These are phyloP conservation scores for Deroplatys truncata DNA, from an alignment of 2,888 invertebrate genomes.

Conservation along the genomic window DNA sequence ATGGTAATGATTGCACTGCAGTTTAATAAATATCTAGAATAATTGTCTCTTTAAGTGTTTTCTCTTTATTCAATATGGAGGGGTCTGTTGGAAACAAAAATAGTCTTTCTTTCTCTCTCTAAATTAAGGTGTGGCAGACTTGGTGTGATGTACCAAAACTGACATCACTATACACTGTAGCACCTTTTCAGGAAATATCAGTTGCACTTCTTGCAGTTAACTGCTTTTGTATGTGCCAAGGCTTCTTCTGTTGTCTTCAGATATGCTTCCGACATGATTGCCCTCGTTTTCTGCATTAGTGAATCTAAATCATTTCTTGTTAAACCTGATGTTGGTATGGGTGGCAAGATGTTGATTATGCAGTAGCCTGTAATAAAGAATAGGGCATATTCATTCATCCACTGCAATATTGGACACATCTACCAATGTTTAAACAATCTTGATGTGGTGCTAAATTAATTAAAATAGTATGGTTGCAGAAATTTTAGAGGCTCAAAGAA, in stretches of 20 bases:
- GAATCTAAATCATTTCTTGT: constrained; percentile 31
- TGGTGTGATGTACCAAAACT: not conserved
- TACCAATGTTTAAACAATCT: no score
- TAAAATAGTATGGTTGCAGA: no score
- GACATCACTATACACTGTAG: not conserved
- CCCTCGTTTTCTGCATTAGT: constrained; percentile 36
- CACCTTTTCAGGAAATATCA: not conserved
- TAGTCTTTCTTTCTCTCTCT: not conserved
- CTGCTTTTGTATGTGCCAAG: not conserved
- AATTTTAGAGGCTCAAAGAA: no score
- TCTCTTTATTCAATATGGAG: not conserved
- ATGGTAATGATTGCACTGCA: not conserved
- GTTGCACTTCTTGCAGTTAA: constrained; percentile 11
- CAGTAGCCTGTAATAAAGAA: constrained; percentile 32
- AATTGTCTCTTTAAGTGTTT: not conserved
- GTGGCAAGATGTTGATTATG: constrained; percentile 35
- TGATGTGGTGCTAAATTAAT: no score
- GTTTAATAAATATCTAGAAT: not conserved
- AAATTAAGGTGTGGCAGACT: not conserved
- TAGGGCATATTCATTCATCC: not conserved
- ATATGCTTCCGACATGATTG: constrained; percentile 37
- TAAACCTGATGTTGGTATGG: constrained; percentile 33
- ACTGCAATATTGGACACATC: not conserved
- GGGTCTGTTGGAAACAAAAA: not conserved
- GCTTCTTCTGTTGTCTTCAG: constrained; percentile 24